Base-by-base conservation (phyloP, 2,113 vertebrate genomes). In the Tetraodon nigroviridis region DNA sequence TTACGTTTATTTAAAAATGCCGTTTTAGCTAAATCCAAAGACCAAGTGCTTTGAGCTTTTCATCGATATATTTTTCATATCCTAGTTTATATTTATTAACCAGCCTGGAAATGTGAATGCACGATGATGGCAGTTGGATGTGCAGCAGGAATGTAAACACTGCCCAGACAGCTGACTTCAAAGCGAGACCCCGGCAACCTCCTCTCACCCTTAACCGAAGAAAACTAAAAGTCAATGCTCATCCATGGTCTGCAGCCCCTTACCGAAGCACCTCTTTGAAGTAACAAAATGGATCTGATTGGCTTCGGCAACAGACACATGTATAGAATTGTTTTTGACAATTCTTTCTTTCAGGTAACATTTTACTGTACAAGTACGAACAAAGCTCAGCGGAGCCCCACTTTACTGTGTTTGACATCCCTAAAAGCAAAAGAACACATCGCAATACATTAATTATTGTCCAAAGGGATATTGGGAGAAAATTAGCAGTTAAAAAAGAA, bases 401-500 rank as follows among this genome's bases (percentile, higher is more conserved):
- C 8, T 6, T 15, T 1, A 44, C 42, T 16, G 16, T n/a, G 3
- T 48, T 13, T 27, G 48, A n/a, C 21, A 17, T 45, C 42, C 20
- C 55, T 27, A 13, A 19, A 10, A 41, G 32, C 61, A 55, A 12
- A 5, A 20, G 19, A 1, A 50, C 20, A 55, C n/a, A 42, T 13
- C 14, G 14, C 40, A 41, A 41, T 8, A 41, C 40, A 44, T 44
- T 14, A 13, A 13, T 15, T 44, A n/a, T n/a, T n/a, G n/a, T n/a
- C n/a, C n/a, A n/a, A n/a, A 91, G 89, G 67, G 72, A 85, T 75
- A 84, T 94, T 91, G 90, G 91, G 88, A 88, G 90, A 92, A 92
- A 48, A 48, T 48, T 48, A 48, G 94, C 92, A 92, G 91, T 81
- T 69, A 90, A 91, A 91, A 94, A 93, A 92, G 93, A 92, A 92